Evolutionary conservation across 2,113 vertebrate species (phyloP).

Genomic region (Oxyura jamaicensis): DNA sequence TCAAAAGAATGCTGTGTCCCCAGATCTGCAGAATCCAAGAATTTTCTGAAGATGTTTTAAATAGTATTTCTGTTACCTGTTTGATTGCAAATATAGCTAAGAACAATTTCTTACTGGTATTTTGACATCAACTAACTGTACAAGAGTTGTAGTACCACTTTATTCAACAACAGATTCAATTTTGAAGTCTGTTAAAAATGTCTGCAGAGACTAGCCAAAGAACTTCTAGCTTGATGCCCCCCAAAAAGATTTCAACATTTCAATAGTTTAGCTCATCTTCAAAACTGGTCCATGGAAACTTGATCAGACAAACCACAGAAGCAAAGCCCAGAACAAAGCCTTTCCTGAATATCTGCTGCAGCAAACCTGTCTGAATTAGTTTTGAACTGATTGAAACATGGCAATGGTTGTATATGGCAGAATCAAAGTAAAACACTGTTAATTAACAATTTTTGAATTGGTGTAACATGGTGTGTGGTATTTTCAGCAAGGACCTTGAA

Average conservation of each 20-base stretch:
- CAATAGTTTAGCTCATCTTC: not conserved
- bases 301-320: not conserved
- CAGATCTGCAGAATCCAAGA: not conserved
- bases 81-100: not conserved
- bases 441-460: not conserved
- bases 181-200: not conserved
- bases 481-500: not conserved
- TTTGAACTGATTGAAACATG: not conserved
- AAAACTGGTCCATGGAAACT: not conserved
- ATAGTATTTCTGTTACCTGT: not conserved
- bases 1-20: not conserved
- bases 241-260: not conserved
- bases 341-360: not conserved
- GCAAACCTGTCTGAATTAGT: not conserved
- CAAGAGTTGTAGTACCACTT: not conserved
- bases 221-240: not conserved
- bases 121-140: not conserved
- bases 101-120: not conserved
- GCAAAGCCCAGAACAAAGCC: not conserved
- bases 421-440: not conserved
- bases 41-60: not conserved
- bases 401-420: not conserved
- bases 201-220: not conserved
- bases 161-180: not conserved
- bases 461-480: not conserved